phyloP scores from a whole-genome alignment of 2,888 invertebrate genomes.

The Lasius platythorax region DNA sequence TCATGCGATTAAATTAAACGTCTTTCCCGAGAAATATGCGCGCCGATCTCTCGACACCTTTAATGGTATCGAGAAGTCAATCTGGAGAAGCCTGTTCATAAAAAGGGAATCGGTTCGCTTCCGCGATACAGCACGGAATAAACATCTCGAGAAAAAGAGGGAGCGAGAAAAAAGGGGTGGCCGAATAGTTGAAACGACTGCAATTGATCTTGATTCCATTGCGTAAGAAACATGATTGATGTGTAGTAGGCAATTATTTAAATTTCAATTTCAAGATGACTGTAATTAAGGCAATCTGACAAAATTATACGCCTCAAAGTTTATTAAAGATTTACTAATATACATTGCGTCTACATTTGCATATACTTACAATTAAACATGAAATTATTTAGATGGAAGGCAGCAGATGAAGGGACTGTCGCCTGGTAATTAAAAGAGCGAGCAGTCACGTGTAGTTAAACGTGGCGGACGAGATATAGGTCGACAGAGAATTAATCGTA shows the following conservation, averaged over 20 bases:
- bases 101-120: constrained; percentile 49
- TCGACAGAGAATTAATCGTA: neutral
- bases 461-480: neutral
- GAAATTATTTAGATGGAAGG: neutral
- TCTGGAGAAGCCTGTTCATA: constrained; percentile 47
- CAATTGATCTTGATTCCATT: constrained; percentile 15
- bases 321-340: neutral
- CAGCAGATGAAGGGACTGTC: neutral
- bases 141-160: constrained; percentile 38
- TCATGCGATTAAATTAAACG: constrained; percentile 48
- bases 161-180: constrained; percentile 39
- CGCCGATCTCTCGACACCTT: constrained; percentile 48
- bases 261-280: neutral
- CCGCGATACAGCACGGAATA: constrained; percentile 26
- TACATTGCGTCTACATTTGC: neutral
- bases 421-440: neutral
- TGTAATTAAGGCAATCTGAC: neutral
- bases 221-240: constrained; percentile 11
- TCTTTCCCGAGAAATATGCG: constrained; percentile 32
- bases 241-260: neutral
- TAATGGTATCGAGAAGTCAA: constrained; percentile 58
- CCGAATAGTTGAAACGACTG: neutral
- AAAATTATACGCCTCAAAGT: neutral
- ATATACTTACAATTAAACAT: neutral
- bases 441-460: neutral